Base-by-base conservation (phyloP, 2,888 invertebrate genomes). In the Calameuta filiformis region DNA sequence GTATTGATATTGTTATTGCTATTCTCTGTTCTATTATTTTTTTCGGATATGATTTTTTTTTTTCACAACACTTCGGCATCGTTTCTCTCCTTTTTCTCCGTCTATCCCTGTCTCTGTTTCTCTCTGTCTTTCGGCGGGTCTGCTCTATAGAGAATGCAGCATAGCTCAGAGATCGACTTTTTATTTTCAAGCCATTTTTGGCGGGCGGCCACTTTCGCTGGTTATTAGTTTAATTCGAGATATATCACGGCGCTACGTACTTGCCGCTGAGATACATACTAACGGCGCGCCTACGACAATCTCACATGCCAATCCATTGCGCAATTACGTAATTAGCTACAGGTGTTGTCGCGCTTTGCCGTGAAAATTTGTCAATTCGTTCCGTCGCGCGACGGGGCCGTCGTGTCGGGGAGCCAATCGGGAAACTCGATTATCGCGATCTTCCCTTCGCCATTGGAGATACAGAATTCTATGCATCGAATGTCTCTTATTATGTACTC, bases 171-270 rank as follows among this genome's bases (percentile, higher is more conserved):
- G 33, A n/a, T 31, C 81, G 79, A 82, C 84, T 85, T 88, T 87
- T 88, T 88, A 84, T 89, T 88, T 85, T 87, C 87, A 82, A 86
- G 85, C 90, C 90, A 89, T 90, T 90, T 91, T 88, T 86, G 90
- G 88, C 88, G 83, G 85, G 83, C 79, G 80, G 83, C 85, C 86
- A 87, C 90, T 90, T 90, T 90, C 90, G 88, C 90, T 85, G 84
- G 86, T 89, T 90, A 89, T 90, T 90, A 89, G 90, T 89, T 87
- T 89, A 88, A 90, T 89, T 88, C 87, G 86, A 83, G 85, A 85
- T 84, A 85, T 84, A 83, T 34, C 82, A 86, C 77, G 73, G 69
- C 68, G 85, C 83, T 87, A 56, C 23, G 56, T 56, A 56, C 56
- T 56, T 56, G 23, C 15, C 31, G 71, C 71, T 6, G 33, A 23